Evolutionary conservation across 2,797 vertebrate genomes (phyloP).

Genomic region (Phoxinus dragarum): DNA sequence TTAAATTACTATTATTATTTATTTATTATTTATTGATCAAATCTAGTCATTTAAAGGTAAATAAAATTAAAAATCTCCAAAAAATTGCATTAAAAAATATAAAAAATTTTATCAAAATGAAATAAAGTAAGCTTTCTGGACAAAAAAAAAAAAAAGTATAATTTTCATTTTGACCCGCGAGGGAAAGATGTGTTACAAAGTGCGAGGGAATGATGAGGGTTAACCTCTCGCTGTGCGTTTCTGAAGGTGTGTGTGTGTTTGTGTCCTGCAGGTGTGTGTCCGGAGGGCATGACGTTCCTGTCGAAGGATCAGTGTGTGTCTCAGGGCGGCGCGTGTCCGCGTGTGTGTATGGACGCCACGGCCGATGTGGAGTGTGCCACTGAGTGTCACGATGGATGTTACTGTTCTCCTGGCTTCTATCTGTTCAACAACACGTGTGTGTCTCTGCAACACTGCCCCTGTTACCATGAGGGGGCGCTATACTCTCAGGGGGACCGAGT

Average conservation of each 20-base stretch:
- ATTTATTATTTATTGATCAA: too few species aligned
- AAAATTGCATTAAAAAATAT: too few species aligned
- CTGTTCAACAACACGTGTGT: conserved; percentile 84
- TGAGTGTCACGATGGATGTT: conserved; percentile 82
- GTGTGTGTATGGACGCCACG: conserved; percentile 83
- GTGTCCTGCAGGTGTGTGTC: conserved; percentile 78
- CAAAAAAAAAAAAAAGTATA: too few species aligned
- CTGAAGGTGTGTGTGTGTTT: conserved; percentile 7
- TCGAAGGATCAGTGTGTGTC: conserved; percentile 76
- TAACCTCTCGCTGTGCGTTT: background rate
- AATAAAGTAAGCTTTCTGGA: too few species aligned
- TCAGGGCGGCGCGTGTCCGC: conserved; percentile 80
- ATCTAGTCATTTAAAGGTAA: too few species aligned
- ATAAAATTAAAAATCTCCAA: too few species aligned
- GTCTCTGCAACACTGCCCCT: conserved; percentile 75
- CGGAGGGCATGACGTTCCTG: conserved; percentile 77
- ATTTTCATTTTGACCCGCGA: too few species aligned
- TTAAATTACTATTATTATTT: too few species aligned
- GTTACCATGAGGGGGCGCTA: conserved; percentile 80
- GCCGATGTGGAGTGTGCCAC: conserved; percentile 82
- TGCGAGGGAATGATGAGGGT: too few species aligned
- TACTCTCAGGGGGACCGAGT: conserved; percentile 67
- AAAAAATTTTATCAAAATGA: too few species aligned
- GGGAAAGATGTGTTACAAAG: too few species aligned
- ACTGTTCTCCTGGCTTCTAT: conserved; percentile 82